phyloP scores from a whole-genome alignment of 2,113 vertebrate genomes.

The Stigmatopora nigra region DNA sequence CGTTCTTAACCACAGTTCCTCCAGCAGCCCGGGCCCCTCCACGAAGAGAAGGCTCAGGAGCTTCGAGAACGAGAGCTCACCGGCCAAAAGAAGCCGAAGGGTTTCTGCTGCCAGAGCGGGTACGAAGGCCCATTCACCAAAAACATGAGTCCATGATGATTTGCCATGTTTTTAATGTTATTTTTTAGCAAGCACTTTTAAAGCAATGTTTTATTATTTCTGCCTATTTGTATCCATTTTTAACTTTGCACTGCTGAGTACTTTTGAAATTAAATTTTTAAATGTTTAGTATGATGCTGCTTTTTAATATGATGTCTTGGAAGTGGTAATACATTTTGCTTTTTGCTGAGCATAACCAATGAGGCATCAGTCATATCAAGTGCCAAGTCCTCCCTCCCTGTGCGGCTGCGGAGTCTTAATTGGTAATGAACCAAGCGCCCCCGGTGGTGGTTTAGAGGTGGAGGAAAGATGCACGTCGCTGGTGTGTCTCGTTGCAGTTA shows the following conservation, averaged over 20 bases:
- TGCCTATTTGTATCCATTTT: background rate
- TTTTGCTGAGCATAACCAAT: constrained; percentile 15
- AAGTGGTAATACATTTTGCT: constrained; percentile 18
- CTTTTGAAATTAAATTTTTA: background rate
- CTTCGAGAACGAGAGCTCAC: constrained; percentile 74
- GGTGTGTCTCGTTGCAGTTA: constrained; percentile 1
- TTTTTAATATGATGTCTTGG: background rate
- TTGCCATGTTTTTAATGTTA: background rate
- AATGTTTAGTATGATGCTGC: background rate
- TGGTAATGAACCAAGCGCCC: constrained; percentile 31
- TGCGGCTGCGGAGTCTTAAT: constrained; percentile 28
- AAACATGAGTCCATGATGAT: background rate
- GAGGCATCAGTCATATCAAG: constrained; percentile 6
- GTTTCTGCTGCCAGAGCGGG: constrained; percentile 70
- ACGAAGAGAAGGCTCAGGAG: constrained; percentile 82
- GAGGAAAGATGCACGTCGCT: constrained; percentile 22
- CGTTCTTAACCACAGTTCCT: constrained; percentile 66
- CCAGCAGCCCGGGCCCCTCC: constrained; percentile 69
- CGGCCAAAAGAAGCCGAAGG: constrained; percentile 86
- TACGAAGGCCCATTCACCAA: constrained; percentile 44
- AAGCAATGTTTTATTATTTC: background rate
- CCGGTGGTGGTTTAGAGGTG: constrained; percentile 47
- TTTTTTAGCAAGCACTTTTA: too few relatives aligned
- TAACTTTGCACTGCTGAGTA: background rate
- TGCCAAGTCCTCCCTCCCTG: constrained; percentile 16